These are phyloP conservation scores for Drosophila nigromelanica DNA, from an alignment of 1,140 invertebrate species.

Conservation along the genomic window DNA sequence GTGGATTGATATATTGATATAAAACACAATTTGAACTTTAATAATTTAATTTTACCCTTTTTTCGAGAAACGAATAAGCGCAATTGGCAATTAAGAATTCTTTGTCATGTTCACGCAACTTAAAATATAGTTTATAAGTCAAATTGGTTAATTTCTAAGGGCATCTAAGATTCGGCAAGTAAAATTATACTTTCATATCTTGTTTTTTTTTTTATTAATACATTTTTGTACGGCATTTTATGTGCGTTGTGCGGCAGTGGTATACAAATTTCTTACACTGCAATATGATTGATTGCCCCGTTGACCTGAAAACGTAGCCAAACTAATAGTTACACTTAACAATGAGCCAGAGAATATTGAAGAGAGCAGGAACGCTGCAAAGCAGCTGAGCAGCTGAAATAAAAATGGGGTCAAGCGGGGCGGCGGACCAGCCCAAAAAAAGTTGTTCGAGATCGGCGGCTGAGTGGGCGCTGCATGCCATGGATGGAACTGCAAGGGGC, in stretches of 20 bases:
- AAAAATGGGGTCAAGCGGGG: slow-evolving; percentile 77
- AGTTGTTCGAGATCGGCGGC: slow-evolving; percentile 22
- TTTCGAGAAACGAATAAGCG: too few relatives aligned
- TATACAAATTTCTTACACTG: slow-evolving; percentile 78
- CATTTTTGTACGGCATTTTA: slow-evolving; percentile 23
- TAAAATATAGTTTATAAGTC: not conserved
- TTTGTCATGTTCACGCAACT: too few relatives aligned
- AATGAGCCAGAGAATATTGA: slow-evolving; percentile 50
- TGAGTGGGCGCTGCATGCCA: slow-evolving; percentile 68
- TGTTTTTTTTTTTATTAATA: slow-evolving; percentile 34
- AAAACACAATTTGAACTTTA: too few relatives aligned
- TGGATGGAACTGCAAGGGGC: slow-evolving; percentile 47
- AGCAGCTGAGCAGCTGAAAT: slow-evolving; percentile 17
- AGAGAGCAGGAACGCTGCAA: slow-evolving; percentile 47
- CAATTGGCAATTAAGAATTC: not conserved
- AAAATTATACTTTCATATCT: not conserved
- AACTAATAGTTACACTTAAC: slow-evolving; percentile 82
- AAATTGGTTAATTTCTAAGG: not conserved
- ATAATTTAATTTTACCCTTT: too few relatives aligned
- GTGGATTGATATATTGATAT: too few relatives aligned
- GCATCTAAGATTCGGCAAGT: not conserved
- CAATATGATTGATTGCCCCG: slow-evolving; percentile 81
- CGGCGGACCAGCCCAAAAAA: slow-evolving; percentile 53
- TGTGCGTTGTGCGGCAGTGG: slow-evolving; percentile 45
- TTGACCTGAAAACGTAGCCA: slow-evolving; percentile 75